phyloP scores from a whole-genome alignment of 2,797 vertebrate genomes.

The Tarsius wallacei region DNA sequence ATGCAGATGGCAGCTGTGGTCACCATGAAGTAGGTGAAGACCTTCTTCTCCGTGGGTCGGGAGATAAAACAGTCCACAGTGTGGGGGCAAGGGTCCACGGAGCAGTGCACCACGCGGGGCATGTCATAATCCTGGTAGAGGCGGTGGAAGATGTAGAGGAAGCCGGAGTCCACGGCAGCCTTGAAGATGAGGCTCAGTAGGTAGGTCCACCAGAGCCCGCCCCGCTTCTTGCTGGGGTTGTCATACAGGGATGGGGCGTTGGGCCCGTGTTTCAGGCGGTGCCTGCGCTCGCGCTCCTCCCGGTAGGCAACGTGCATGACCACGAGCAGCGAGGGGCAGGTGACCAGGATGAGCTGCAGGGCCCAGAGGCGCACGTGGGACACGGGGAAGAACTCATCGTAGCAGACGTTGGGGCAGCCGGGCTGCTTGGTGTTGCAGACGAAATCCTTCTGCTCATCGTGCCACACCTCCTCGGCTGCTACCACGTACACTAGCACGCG shows the following conservation, averaged over 20 bases:
- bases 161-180: slow-evolving; percentile 93
- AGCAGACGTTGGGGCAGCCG: slow-evolving; percentile 96
- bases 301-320: slow-evolving; percentile 95
- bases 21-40: slow-evolving; percentile 97
- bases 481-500: slow-evolving; percentile 95
- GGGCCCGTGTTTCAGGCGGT: slow-evolving; percentile 89
- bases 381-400: slow-evolving; percentile 94
- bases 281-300: slow-evolving; percentile 92
- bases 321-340: slow-evolving; percentile 94
- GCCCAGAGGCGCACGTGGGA: slow-evolving; percentile 96
- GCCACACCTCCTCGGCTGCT: slow-evolving; percentile 95
- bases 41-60: slow-evolving; percentile 95
- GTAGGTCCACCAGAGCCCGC: slow-evolving; percentile 98
- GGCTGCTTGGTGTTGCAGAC: slow-evolving; percentile 95
- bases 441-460: slow-evolving; percentile 95
- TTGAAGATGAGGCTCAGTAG: slow-evolving; percentile 95
- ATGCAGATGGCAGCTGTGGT: slow-evolving; percentile 92
- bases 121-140: slow-evolving; percentile 95
- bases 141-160: slow-evolving; percentile 95
- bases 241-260: slow-evolving; percentile 89
- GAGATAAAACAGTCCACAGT: slow-evolving; percentile 95
- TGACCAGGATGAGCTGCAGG: slow-evolving; percentile 96
- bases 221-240: slow-evolving; percentile 95
- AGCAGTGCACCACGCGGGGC: slow-evolving; percentile 94
- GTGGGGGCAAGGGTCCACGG: slow-evolving; percentile 94